Evolutionary conservation across 2,888 invertebrate genomes (phyloP), one percentile per base, ranked within the genome.

Genomic region (Lithodes maja): DNA sequence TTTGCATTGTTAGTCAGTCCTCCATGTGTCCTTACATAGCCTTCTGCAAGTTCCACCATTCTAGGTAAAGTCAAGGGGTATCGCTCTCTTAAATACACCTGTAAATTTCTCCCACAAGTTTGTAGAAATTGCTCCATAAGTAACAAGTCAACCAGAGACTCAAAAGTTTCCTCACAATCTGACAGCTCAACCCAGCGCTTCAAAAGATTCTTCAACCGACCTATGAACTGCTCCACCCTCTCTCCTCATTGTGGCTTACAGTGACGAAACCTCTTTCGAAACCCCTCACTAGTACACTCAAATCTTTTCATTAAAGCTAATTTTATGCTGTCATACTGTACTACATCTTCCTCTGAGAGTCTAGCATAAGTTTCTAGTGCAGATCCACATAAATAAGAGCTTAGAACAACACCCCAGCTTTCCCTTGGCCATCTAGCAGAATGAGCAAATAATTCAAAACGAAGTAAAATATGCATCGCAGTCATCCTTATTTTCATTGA

Each of bases 381-480:
- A 71, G 71, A 9, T 71, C n/a, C 71, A 71, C 15, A n/a, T 68
- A 69, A 68, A 68, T 68, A 49, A 12, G 83, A 71, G 17, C 81
- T 81, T 2, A 81, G 61, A 2, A 81, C 33, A 33, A 81, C 9
- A 12, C n/a, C 81, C 81, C 61, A 61, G 49, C 49, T 61, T 3
- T 61, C 7, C 3, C 2, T 2, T 61, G 61, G 61, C 81, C 81
- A 81, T 55, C 61, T 17, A 7, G 68, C 68, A 0, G 68, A 15
- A 33, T 17, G n/a, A 33, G 81, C 61, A 81, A 61, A 81, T n/a
- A 81, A 61, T 61, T 81, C 81, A 49, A 81, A 81, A 17, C 81
- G 61, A 2, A n/a, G n/a, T n/a, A n/a, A n/a, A n/a, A n/a, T n/a
- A n/a, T n/a, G n/a, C n/a, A n/a, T n/a, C n/a, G n/a, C n/a, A n/a